These are phyloP conservation scores for Thera obeliscata DNA, from an alignment of 2,888 invertebrate species.

Conservation along the genomic window DNA sequence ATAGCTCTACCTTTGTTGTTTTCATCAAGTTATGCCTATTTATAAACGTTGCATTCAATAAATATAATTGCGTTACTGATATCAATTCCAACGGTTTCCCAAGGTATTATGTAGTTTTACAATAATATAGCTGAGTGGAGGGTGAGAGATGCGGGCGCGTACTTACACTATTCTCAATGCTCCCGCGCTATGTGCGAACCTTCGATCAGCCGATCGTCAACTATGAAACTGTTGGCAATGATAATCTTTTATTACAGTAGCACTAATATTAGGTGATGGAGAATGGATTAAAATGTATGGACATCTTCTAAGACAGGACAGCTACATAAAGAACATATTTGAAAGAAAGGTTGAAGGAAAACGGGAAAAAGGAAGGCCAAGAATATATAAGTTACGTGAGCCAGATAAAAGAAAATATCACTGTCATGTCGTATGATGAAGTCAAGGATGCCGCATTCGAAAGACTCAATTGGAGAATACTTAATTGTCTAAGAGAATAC, in stretches of 20 bases:
- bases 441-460: too few relatives aligned
- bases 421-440: too few relatives aligned
- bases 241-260: not conserved
- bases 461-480: too few relatives aligned
- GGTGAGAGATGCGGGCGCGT: conserved; percentile 70
- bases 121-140: conserved; percentile 48
- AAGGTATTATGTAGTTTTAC: conserved; percentile 51
- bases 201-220: conserved; percentile 26
- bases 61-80: conserved; percentile 19
- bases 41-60: not conserved
- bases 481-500: too few relatives aligned
- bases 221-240: conserved; percentile 14
- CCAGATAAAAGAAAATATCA: too few relatives aligned
- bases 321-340: too few relatives aligned
- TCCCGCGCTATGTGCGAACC: conserved; percentile 42
- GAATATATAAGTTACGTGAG: too few relatives aligned
- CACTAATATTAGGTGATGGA: too few relatives aligned
- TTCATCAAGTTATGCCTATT: not conserved
- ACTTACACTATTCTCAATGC: conserved; percentile 43
- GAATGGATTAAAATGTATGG: too few relatives aligned
- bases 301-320: too few relatives aligned
- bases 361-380: too few relatives aligned
- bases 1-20: not conserved
- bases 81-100: conserved; percentile 34
- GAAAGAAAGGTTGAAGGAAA: too few relatives aligned